A percentile compares a stretch with the other conserved stretches of the same genome.
Conservation (phyloP, 2,113 vertebrate species). For the Setophaga petechia region DNA sequence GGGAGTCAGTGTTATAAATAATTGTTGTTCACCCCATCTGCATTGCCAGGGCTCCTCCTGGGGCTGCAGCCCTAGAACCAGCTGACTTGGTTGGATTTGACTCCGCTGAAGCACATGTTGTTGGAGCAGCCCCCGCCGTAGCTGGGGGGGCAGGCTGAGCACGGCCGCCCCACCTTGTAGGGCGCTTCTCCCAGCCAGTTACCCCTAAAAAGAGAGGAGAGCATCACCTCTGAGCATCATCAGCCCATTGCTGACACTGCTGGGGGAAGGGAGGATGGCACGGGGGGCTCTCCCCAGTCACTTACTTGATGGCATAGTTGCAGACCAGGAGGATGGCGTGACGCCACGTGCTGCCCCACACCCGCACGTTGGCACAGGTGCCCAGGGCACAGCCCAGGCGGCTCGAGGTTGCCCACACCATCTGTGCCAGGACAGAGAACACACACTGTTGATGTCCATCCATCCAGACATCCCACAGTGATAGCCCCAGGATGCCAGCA, state of each 20-base stretch:
- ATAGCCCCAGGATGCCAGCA: fast-evolving
- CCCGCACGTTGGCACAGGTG: conserved; percentile 79
- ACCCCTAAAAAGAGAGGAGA: conserved; percentile 78
- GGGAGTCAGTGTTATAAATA: conserved; percentile 26
- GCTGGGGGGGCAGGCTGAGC: conserved; percentile 84
- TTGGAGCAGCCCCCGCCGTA: conserved; percentile 84
- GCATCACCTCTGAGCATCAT: neutral
- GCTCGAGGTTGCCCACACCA: conserved; percentile 91
- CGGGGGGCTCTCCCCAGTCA: fast-evolving
- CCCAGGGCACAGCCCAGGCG: conserved; percentile 86
- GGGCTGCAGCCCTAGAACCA: conserved; percentile 59
- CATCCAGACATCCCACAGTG: fast-evolving
- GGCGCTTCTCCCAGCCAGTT: conserved; percentile 90
- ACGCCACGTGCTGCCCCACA: conserved; percentile 84
- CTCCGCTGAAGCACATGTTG: conserved; percentile 82
- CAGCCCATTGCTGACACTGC: fast-evolving
- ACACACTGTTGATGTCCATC: fast-evolving
- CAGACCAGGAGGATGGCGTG: conserved; percentile 84
- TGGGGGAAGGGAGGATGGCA: neutral
- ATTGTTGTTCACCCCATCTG: neutral
- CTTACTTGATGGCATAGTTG: conserved; percentile 94
- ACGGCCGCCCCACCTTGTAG: conserved; percentile 82
- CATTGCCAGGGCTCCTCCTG: neutral
- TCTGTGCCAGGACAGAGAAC: conserved; percentile 71
- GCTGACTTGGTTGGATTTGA: conserved; percentile 72